Evolutionary conservation across 2,888 invertebrate species (phyloP), one percentile per base, ranked within the genome.

Genomic region (Oligia fasciuncula): DNA sequence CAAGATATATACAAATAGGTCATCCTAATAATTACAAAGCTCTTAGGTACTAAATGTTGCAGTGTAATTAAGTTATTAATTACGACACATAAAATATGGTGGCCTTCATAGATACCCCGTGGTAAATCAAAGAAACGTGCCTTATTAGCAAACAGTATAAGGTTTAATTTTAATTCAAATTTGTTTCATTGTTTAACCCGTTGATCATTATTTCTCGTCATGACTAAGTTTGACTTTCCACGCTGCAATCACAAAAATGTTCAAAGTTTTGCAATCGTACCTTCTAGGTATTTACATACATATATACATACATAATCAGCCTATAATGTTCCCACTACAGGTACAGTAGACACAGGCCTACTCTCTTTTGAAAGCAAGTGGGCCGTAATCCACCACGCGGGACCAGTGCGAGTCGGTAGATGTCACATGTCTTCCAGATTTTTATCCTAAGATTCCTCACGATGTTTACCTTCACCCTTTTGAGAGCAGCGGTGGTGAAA

Each of bases 11-110:
- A 23, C 35, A 43, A 43, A 40, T 40, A 54, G n/a, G 35, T 54
- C 67, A 77, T 67, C n/a, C 1, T 51, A 11, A 66, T 66, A 19
- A 57, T 83, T 43, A 57, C n/a, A 63, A 79, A 49, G 29, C 40
- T 19, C 29, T 29, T 29, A 29, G n/a, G 43, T 81, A 72, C 8
- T 29, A 17, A 51, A 74, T 76, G 17, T 51, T 51, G 4, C 17
- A 46, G 35, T 9, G 43, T 8, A 0, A 51, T 70, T 49, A 8
- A 35, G n/a, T 79, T 17, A 29, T 43, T 43, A 62, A 62, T 76
- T 11, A 51, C 11, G 3, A 77, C 3, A 63, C 1, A 3, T 43
- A 9, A 76, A 78, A 77, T 29, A n/a, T 8, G 23, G 17, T 35
- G 13, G 23, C 54, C 13, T 13, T 19, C 29, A 13, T 49, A 29